Evolutionary conservation across 1,140 invertebrate species (phyloP).

Genomic region (Zaprionus taronus): DNA sequence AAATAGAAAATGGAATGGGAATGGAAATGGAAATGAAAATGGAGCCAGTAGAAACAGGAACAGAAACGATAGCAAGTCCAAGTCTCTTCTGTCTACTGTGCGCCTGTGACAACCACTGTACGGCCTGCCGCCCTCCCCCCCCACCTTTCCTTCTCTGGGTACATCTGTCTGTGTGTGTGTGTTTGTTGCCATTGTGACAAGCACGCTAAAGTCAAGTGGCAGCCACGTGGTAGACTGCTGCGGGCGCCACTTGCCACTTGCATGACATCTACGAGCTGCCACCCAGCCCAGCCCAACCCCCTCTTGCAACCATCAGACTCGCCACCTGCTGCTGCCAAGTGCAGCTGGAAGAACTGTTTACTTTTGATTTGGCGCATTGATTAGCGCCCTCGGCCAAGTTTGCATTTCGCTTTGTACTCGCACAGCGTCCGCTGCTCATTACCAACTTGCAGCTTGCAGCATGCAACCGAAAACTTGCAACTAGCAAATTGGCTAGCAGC

Average conservation of each 20-base stretch:
- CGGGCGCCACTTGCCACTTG: constrained; percentile 36
- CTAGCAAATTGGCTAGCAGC: constrained; percentile 31
- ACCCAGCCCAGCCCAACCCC: no score
- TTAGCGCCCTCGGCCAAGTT: constrained; percentile 64
- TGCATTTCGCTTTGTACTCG: constrained; percentile 76
- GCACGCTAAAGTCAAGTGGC: constrained; percentile 58
- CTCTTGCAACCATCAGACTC: neutral
- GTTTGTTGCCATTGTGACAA: constrained; percentile 50
- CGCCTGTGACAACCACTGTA: neutral
- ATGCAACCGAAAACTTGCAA: neutral
- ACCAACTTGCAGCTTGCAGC: neutral
- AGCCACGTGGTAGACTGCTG: constrained; percentile 42
- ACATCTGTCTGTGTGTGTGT: neutral
- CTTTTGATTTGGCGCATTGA: constrained; percentile 74
- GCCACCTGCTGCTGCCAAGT: neutral
- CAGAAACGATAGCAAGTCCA: constrained; percentile 9
- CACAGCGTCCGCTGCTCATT: constrained; percentile 56
- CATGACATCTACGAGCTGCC: constrained; percentile 14
- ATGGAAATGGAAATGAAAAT: constrained; percentile 26
- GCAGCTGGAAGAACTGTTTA: constrained; percentile 43
- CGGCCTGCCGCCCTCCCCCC: neutral
- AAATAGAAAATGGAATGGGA: constrained; percentile 63
- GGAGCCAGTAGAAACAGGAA: constrained; percentile 30
- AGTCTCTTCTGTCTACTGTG: neutral
- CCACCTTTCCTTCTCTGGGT: neutral